Evolutionary conservation across 2,888 invertebrate species (phyloP), one percentile per base, ranked within the genome.

Genomic region (Ochlodes sylvanus): DNA sequence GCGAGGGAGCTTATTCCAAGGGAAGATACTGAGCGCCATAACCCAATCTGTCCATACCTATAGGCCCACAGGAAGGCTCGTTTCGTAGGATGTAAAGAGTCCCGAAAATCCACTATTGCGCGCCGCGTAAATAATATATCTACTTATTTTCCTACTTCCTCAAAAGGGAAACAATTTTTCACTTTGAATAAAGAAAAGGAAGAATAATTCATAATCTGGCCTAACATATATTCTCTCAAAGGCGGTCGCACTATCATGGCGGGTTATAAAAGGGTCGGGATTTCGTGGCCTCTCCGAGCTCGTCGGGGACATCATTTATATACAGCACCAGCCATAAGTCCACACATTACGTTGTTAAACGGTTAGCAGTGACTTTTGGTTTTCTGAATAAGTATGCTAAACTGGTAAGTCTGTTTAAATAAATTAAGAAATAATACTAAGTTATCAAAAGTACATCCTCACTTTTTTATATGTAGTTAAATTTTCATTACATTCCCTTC

Each of bases 261-360:
- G 32, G 44, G 27, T 15, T 58, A 60, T 44, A 60, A 58, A 56
- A 60, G 60, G 60, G 60, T 60, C 44, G 60, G 44, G 60, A 21
- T 44, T 27, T 27, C 4, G n/a, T 27, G 44, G 58, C 44, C 44
- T 44, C 57, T 19, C n/a, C 57, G 42, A 42, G 10, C 15, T 60
- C 44, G 34, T 15, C 56, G 32, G 10, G 21, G 14, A 21, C 60
- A 15, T 44, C 44, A 60, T 60, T 60, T 60, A 60, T 60, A 60
- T 44, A 42, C 21, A 60, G 44, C n/a, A 27, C 44, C 32, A 9
- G 44, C 32, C 6, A 21, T 21, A 42, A 47, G 15, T 42, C 41
- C 58, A 58, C 42, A 57, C 41, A n/a, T 42, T 58, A 17, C 10
- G 9, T 6, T 50, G 50, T 50, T 50, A 50, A 50, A 50, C 21